phyloP scores from a whole-genome alignment of 2,113 vertebrate species.

The Eublepharis macularius region DNA sequence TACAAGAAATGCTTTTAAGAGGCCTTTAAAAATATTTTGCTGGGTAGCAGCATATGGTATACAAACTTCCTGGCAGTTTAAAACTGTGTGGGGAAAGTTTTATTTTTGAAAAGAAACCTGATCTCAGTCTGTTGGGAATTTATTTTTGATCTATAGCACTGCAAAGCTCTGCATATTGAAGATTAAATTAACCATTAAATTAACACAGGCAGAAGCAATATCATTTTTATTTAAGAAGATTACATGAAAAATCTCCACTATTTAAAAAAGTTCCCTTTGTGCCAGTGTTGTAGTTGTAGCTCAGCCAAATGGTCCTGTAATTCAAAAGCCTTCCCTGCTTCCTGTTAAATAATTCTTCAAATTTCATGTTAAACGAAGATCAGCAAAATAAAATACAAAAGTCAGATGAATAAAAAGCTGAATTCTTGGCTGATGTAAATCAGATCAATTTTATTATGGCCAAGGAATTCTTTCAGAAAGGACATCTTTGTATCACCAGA shows the following conservation, averaged over 20 bases:
- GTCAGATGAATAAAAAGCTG: constrained; percentile 1
- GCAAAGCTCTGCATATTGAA: constrained; percentile 55
- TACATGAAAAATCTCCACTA: constrained; percentile 51
- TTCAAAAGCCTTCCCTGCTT: constrained; percentile 36
- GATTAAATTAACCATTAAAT: constrained; percentile 70
- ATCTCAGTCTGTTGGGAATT: constrained; percentile 32
- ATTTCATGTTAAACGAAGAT: constrained; percentile 36
- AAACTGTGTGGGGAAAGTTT: constrained; percentile 28
- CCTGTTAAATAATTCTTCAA: constrained; percentile 54
- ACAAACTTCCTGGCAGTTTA: constrained; percentile 39
- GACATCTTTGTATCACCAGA: not conserved
- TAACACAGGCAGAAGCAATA: constrained; percentile 53
- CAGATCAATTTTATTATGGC: constrained; percentile 24
- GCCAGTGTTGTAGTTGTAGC: constrained; percentile 45
- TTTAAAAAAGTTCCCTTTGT: constrained; percentile 37
- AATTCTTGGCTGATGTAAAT: constrained; percentile 22
- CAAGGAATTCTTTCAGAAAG: not conserved
- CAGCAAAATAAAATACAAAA: constrained; percentile 38
- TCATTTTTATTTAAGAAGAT: constrained; percentile 49
- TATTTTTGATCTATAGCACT: constrained; percentile 36
- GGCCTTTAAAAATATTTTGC: constrained; percentile 36
- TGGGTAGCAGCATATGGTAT: constrained; percentile 27
- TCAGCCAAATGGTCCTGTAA: constrained; percentile 52
- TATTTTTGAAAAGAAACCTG: constrained; percentile 23
- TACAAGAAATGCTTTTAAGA: not conserved